Conservation (phyloP, 1,140 invertebrate species). For the Listronotus bonariensis region DNA sequence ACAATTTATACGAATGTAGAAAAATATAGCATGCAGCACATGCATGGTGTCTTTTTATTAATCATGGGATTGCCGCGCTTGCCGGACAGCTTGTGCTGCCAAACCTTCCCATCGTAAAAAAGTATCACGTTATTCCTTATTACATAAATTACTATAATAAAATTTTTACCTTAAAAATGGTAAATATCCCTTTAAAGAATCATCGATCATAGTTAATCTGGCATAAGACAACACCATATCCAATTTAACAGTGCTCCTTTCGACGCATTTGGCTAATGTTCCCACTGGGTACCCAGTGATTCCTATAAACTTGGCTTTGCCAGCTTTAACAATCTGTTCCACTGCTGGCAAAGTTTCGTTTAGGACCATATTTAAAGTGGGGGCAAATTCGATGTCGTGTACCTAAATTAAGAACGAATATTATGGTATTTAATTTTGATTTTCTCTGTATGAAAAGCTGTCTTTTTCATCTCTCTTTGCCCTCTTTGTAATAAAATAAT, state of each 20-base stretch:
- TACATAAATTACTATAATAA: too few relatives aligned
- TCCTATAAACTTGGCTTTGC: conserved; percentile 83
- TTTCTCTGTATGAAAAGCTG: too few relatives aligned
- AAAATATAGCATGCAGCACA: too few relatives aligned
- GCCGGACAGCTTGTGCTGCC: too few relatives aligned
- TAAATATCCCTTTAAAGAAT: conserved; percentile 72
- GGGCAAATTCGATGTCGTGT: conserved; percentile 89
- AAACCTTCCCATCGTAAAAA: too few relatives aligned
- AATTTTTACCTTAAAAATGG: conserved; percentile 82
- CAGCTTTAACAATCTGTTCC: conserved; percentile 71
- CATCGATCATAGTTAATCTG: conserved; percentile 79
- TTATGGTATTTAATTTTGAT: too few relatives aligned
- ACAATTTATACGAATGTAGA: too few relatives aligned
- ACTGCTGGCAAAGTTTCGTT: conserved; percentile 86
- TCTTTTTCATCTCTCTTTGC: too few relatives aligned
- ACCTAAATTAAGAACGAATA: conserved; percentile 66
- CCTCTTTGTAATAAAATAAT: too few relatives aligned
- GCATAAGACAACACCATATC: conserved; percentile 79
- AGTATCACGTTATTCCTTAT: background rate
- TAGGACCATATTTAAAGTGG: conserved; percentile 74
- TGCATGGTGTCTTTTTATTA: too few relatives aligned
- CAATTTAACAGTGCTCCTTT: conserved; percentile 69
- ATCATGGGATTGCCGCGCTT: too few relatives aligned
- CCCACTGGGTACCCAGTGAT: conserved; percentile 86
- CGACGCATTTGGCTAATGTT: conserved; percentile 72